phyloP scores from a whole-genome alignment of 1,140 invertebrate genomes.

The Drosophila trapezifrons region DNA sequence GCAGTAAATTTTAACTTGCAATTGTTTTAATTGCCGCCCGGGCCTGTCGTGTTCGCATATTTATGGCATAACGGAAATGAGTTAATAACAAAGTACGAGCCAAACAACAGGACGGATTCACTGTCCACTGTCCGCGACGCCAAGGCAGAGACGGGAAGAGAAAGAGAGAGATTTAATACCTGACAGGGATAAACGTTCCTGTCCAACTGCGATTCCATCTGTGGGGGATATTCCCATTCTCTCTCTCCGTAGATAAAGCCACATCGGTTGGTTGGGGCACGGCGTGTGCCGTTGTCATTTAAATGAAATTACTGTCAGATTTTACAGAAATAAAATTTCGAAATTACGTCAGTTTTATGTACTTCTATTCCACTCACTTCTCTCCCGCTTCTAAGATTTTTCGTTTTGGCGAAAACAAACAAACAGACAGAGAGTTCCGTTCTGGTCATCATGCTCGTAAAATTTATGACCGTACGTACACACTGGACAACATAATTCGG shows the following conservation, averaged over 20 bases:
- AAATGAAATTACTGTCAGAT: constrained; percentile 82
- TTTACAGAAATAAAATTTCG: constrained; percentile 78
- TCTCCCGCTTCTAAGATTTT: constrained; percentile 22
- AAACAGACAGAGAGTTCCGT: constrained; percentile 10
- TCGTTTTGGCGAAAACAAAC: constrained; percentile 6
- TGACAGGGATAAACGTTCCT: constrained; percentile 78
- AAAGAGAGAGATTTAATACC: constrained; percentile 75
- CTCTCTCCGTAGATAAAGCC: not conserved
- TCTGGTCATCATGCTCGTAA: constrained; percentile 43
- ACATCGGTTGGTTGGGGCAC: not conserved
- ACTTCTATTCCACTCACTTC: constrained; percentile 36
- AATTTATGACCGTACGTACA: constrained; percentile 76
- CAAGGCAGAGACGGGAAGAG: constrained; percentile 37
- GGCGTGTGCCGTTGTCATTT: constrained; percentile 67
- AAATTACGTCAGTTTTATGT: constrained; percentile 78
- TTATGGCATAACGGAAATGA: constrained; percentile 81
- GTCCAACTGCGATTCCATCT: constrained; percentile 39
- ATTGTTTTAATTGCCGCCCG: constrained; percentile 77
- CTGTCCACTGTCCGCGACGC: constrained; percentile 23
- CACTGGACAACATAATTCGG: constrained; percentile 69
- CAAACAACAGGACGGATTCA: constrained; percentile 40
- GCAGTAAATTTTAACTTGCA: constrained; percentile 80
- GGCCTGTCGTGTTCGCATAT: constrained; percentile 76
- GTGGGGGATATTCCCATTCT: not conserved
- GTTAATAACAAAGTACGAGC: constrained; percentile 79